A percentile compares a stretch with the other conserved stretches of the same genome.
Evolutionary conservation across 2,888 invertebrate species (phyloP).

Genomic region (Apodemia zela): DNA sequence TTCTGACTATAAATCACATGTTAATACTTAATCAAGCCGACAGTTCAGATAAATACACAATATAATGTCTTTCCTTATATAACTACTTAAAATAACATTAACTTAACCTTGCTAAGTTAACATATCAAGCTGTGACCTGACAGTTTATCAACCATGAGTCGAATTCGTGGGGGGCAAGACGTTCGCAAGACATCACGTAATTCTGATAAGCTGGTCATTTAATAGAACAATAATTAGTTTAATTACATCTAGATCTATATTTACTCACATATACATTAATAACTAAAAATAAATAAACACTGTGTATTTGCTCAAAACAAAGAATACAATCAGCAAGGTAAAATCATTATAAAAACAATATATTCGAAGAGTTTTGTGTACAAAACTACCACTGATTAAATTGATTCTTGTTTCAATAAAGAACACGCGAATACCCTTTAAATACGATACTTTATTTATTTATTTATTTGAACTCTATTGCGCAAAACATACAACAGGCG

Average conservation of each 20-base stretch:
- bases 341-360: neutral
- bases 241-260: neutral
- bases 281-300: neutral
- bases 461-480: too few relatives aligned
- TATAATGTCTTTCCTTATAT: too few relatives aligned
- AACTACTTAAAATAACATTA: too few relatives aligned
- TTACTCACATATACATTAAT: neutral
- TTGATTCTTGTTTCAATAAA: too few relatives aligned
- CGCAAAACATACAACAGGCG: too few relatives aligned
- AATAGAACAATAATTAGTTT: neutral
- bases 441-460: too few relatives aligned
- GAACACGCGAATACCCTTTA: too few relatives aligned
- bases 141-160: slow-evolving; percentile 15
- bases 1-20: too few relatives aligned
- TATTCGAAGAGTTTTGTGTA: neutral
- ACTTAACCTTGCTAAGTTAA: slow-evolving; percentile 4
- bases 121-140: slow-evolving; percentile 10
- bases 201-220: slow-evolving; percentile 5
- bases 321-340: neutral
- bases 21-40: too few relatives aligned
- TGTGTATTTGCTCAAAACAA: neutral
- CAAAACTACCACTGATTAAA: too few relatives aligned
- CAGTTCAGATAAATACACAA: too few relatives aligned
- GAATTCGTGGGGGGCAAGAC: slow-evolving; percentile 10
- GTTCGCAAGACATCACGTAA: slow-evolving; percentile 10